These are phyloP conservation scores for Malacosoma neustria DNA, from an alignment of 2,888 invertebrate genomes.

Conservation along the genomic window DNA sequence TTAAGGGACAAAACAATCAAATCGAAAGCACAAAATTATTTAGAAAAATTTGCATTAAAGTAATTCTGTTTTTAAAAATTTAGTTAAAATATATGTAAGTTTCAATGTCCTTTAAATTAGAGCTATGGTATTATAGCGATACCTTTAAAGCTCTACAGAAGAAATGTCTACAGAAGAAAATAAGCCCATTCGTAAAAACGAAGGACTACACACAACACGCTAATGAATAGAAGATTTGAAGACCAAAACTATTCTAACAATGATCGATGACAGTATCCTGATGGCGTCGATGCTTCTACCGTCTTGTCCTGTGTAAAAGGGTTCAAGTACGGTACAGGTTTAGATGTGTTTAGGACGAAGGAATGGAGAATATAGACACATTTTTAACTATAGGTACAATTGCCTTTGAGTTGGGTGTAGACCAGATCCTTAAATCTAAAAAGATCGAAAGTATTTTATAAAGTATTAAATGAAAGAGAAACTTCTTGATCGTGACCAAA, in stretches of 20 bases:
- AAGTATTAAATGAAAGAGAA: conserved; percentile 26
- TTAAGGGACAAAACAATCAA: background rate
- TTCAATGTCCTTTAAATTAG: conserved; percentile 6
- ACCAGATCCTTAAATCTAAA: conserved; percentile 1
- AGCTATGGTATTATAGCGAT: conserved; percentile 51
- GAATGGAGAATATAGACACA: conserved; percentile 33
- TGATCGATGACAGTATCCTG: conserved; percentile 33
- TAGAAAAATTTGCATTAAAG: too few relatives aligned
- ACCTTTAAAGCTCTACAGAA: conserved; percentile 39
- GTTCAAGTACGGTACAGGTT: conserved; percentile 54
- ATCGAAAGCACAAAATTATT: too few relatives aligned
- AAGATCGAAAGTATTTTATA: conserved; percentile 12
- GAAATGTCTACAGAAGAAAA: conserved; percentile 19
- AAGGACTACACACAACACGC: conserved; percentile 28
- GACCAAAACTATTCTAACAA: conserved; percentile 29
- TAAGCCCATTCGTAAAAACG: conserved; percentile 17
- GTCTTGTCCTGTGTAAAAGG: conserved; percentile 61
- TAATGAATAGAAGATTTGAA: background rate
- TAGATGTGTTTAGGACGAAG: conserved; percentile 33
- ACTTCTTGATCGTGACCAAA: conserved; percentile 34
- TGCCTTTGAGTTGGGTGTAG: background rate
- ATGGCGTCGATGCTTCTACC: conserved; percentile 42
- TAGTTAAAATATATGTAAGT: too few relatives aligned
- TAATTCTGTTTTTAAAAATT: too few relatives aligned
- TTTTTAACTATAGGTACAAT: conserved; percentile 18